Evolutionary conservation across 2,797 vertebrate genomes (phyloP), one percentile per base, ranked within the genome.

Genomic region (Gambusia yucatana): DNA sequence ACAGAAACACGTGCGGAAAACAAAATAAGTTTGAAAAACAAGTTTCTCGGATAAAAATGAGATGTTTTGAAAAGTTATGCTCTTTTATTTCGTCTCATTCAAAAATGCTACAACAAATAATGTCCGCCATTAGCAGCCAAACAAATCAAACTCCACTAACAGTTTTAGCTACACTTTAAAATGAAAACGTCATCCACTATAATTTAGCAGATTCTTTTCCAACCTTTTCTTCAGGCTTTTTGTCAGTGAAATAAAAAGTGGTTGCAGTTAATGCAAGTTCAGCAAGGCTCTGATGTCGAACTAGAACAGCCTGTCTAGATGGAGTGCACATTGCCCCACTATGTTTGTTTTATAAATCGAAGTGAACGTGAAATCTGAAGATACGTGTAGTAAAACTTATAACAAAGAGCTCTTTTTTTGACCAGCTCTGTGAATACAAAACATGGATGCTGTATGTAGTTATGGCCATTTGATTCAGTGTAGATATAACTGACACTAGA

Each of bases 131-230:
- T 6, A 52, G 9, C 57, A 72, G 71, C 71, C 78, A 5, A 80
- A 55, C 77, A 39, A 7, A 75, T 61, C 61, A 3, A 69, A 6
- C n/a, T 43, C 47, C 30, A 63, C 61, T 55, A 80, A 80, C 13
- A 46, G 44, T 50, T 67, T 30, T 52, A 59, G 25, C 43, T 59
- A 59, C 57, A 59, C 57, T 28, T 59, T 6, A 28, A 59, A 28
- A 30, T 59, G n/a, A 59, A 59, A 30, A 59, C 1, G 4, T 59
- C 13, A 0, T 59, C 57, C 28, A 6, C 13, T 59, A 30, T 59
- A 6, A n/a, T 59, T 59, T 4, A 30, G 57, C 57, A 59, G 28
- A 30, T 30, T 16, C 4, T 59, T 30, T 30, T 59, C 0, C n/a
- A 11, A 11, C 55, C n/a, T 14, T 30, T 59, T 16, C 13, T 16